Evolutionary conservation across 2,797 vertebrate genomes (phyloP).

Genomic region (Tokudaia muenninki): DNA sequence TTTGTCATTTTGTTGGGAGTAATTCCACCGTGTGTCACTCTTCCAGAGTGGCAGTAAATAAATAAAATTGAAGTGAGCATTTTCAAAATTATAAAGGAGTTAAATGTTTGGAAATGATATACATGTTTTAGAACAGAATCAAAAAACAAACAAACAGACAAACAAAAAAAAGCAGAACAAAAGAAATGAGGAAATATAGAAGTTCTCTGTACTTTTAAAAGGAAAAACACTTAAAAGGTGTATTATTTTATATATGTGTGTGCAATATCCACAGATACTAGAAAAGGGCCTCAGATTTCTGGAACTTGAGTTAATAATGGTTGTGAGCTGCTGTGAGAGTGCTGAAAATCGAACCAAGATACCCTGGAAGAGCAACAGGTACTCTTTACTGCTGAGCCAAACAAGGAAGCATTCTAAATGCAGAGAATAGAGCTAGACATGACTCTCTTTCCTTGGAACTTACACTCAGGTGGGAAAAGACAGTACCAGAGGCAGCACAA

Average conservation of each 20-base stretch:
- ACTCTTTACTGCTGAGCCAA: not conserved
- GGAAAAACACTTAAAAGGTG: not conserved
- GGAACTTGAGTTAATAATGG: not conserved
- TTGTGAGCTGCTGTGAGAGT: not conserved
- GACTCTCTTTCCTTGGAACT: too few relatives aligned
- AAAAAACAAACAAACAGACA: not conserved
- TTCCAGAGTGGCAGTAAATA: not conserved
- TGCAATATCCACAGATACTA: not conserved
- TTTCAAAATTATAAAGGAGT: not conserved
- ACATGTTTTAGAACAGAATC: not conserved
- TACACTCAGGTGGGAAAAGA: not conserved
- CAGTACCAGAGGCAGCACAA: too few relatives aligned
- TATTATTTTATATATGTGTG: not conserved
- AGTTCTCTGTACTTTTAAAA: not conserved
- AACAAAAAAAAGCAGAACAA: not conserved
- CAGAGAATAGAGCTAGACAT: too few relatives aligned
- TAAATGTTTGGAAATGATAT: not conserved
- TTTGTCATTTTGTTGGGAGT: not conserved
- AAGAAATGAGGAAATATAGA: not conserved
- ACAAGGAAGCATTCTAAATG: not conserved
- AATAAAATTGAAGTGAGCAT: not conserved
- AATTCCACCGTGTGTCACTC: not conserved
- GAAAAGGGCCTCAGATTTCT: not conserved
- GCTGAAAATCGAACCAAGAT: not conserved
- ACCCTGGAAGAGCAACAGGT: not conserved